phyloP scores from a whole-genome alignment of 2,113 vertebrate genomes.

The Triplophysa rosa region DNA sequence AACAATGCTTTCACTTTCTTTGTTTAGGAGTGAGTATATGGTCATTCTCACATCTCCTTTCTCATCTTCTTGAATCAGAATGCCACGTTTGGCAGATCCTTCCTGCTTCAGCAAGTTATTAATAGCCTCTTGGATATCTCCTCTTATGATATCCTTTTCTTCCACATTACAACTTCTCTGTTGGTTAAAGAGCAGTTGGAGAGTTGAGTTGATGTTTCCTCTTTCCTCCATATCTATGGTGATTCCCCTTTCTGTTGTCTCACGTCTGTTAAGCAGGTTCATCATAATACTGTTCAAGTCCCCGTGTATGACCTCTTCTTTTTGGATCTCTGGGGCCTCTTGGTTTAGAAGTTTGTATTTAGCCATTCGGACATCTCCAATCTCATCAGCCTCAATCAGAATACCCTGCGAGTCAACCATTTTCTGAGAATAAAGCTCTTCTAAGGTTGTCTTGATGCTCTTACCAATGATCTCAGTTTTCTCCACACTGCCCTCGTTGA shows the following conservation, averaged over 20 bases:
- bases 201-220: slow-evolving; percentile 82
- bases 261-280: slow-evolving; percentile 81
- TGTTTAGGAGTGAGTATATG: slow-evolving; percentile 88
- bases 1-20: slow-evolving; percentile 64
- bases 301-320: slow-evolving; percentile 81
- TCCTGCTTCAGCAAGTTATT: slow-evolving; percentile 80
- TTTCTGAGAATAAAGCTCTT: slow-evolving; percentile 84
- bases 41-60: slow-evolving; percentile 90
- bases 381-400: slow-evolving; percentile 86
- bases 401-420: slow-evolving; percentile 87
- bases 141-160: slow-evolving; percentile 82
- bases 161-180: slow-evolving; percentile 73
- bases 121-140: slow-evolving; percentile 87
- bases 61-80: slow-evolving; percentile 91
- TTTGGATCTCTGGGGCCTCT: slow-evolving; percentile 83
- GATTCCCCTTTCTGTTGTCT: slow-evolving; percentile 72
- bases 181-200: slow-evolving; percentile 81
- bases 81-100: slow-evolving; percentile 79
- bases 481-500: slow-evolving; percentile 78
- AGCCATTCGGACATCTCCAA: slow-evolving; percentile 88
- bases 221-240: slow-evolving; percentile 81
- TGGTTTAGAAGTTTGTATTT: slow-evolving; percentile 89
- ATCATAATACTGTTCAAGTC: slow-evolving; percentile 87
- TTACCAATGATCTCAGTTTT: slow-evolving; percentile 85
- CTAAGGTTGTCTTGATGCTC: slow-evolving; percentile 84